phyloP scores from a whole-genome alignment of 2,797 vertebrate species.

The Antennarius maculatus region DNA sequence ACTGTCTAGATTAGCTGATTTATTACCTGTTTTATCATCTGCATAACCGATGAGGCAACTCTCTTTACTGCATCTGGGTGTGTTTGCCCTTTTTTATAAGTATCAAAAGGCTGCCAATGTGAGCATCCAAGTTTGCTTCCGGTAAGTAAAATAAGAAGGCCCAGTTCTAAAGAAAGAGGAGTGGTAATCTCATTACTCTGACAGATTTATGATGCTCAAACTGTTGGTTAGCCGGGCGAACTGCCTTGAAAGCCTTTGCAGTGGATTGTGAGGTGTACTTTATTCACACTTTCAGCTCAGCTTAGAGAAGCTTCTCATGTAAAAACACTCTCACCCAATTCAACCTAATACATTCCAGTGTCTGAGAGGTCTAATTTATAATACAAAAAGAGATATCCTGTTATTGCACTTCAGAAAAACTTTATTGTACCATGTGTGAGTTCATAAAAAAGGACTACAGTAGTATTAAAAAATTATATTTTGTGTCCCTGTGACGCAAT shows the following conservation, averaged over 20 bases:
- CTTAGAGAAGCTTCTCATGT: not conserved
- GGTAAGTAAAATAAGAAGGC: not conserved
- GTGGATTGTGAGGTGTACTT: constrained; percentile 10
- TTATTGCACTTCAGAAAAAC: too few relatives aligned
- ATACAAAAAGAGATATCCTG: not conserved
- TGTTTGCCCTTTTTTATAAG: constrained; percentile 18
- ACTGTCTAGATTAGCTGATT: constrained; percentile 34
- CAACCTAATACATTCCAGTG: not conserved
- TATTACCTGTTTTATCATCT: constrained; percentile 38
- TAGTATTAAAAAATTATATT: too few relatives aligned
- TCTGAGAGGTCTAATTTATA: not conserved
- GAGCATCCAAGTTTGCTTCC: constrained; percentile 2
- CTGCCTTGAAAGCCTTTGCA: constrained; percentile 6
- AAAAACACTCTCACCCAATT: not conserved
- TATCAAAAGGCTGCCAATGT: not conserved
- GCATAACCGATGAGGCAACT: constrained; percentile 23
- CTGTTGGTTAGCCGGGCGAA: not conserved
- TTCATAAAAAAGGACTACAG: not conserved
- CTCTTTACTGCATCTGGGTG: constrained; percentile 4
- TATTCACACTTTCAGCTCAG: not conserved
- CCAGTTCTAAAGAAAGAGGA: not conserved
- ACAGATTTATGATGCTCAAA: constrained; percentile 16
- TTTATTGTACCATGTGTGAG: not conserved
- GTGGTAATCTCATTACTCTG: constrained; percentile 11
- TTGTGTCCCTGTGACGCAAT: too few relatives aligned